These are phyloP conservation scores for Gymnorhina tibicen DNA, from an alignment of 2,113 vertebrate genomes.

Conservation along the genomic window DNA sequence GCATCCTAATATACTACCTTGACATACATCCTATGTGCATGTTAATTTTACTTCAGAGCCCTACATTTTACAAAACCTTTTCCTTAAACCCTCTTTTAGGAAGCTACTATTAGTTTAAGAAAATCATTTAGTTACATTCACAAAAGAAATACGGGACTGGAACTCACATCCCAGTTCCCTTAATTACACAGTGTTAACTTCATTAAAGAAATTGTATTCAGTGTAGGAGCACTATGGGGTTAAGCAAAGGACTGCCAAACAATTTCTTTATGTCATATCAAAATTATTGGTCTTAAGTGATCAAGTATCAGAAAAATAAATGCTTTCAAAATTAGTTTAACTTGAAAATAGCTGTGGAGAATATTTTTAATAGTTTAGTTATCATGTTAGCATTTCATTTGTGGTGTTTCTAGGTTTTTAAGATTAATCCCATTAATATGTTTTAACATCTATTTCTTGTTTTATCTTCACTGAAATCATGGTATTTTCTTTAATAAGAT, in stretches of 20 bases:
- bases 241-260: neutral
- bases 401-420: neutral
- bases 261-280: neutral
- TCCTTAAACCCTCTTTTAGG: neutral
- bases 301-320: neutral
- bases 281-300: neutral
- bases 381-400: neutral
- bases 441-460: neutral
- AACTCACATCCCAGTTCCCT: neutral
- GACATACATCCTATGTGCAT: neutral
- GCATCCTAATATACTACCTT: neutral
- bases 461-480: neutral
- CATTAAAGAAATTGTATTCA: neutral
- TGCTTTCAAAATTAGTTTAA: neutral
- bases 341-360: neutral
- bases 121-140: neutral
- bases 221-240: neutral
- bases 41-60: neutral
- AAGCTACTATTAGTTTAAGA: neutral
- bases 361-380: neutral
- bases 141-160: neutral
- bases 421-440: neutral
- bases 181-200: neutral
- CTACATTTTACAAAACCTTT: neutral
- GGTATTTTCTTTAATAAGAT: constrained; percentile 2